Evolutionary conservation across 2,888 invertebrate genomes (phyloP).

Genomic region (Conus canariensis): DNA sequence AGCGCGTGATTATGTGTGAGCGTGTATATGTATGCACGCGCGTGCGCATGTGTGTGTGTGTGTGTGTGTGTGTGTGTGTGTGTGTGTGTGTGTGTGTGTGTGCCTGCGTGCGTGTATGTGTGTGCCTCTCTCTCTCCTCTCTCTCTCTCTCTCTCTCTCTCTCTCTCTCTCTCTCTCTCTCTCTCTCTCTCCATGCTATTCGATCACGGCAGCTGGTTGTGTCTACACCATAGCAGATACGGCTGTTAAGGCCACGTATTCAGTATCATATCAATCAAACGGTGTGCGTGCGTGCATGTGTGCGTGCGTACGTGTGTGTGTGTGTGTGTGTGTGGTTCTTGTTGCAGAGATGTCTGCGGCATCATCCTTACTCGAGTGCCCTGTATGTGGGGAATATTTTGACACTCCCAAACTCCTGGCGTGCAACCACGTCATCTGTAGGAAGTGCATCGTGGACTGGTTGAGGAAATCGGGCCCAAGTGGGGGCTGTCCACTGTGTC

Average conservation of each 20-base stretch:
- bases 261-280: too few relatives aligned
- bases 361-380: background rate
- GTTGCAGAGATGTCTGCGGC: background rate
- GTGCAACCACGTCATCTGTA: constrained; percentile 20
- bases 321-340: too few relatives aligned
- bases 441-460: constrained; percentile 28
- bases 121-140: too few relatives aligned
- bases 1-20: too few relatives aligned
- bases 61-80: background rate
- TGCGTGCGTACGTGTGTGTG: constrained; percentile 1
- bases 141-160: too few relatives aligned
- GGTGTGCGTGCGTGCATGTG: background rate
- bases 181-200: too few relatives aligned
- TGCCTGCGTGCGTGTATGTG: background rate
- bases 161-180: too few relatives aligned
- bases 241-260: too few relatives aligned
- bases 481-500: constrained; percentile 24
- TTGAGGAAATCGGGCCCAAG: background rate
- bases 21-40: too few relatives aligned
- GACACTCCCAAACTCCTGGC: constrained; percentile 7
- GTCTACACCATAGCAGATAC: too few relatives aligned
- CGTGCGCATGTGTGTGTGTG: background rate
- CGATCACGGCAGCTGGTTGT: too few relatives aligned
- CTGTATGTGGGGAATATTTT: constrained; percentile 24
- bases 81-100: background rate